Base-by-base conservation (phyloP, 2,797 vertebrate species). In the Pagetopsis macropterus region DNA sequence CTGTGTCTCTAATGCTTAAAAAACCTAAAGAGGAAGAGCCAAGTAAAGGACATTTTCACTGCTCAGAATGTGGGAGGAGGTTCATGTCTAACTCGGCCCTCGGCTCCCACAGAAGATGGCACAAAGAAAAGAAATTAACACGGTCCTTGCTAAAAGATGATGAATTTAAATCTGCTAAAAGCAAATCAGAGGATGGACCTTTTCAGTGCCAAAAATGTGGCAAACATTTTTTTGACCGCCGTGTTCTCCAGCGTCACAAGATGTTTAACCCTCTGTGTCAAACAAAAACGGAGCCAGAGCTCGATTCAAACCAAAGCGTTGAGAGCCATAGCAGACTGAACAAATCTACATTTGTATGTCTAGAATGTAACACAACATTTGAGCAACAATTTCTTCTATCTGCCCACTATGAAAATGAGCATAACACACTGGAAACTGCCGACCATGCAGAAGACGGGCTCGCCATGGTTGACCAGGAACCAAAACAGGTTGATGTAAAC, bases 71-170 rank as follows among this genome's bases (percentile, higher is more conserved):
- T 65, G 94, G 93, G 19, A 92, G 94, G 65, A 75, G 78, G 44
- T 96, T 95, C 77, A 76, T 84, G 40, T 88, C 93, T 17, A 95
- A 94, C 79, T 89, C 94, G 0, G 94, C 94, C 3, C 94, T 95
- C 0, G 92, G 93, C 40, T 93, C 93, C 51, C 95, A 95, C 78
- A 93, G 77, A 80, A 79, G 93, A 74, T 94, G 93, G 93, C 94
- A 95, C 84, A 89, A 76, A 60, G 92, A 94, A 15, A 93, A 94
- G 79, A 93, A 85, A 51, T 83, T 84, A 43, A 85, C 88, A 1
- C 70, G n/a, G 0, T 63, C 89, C 66, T 65, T 71, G 1, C 70
- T 79, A 15, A 92, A 91, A 76, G 88, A 87, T 15, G 88, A 84
- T 4, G 86, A 88, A 45, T 67, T 74, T 4, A 81, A 74, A 50